Conservation (phyloP, 2,113 vertebrate species). For the Hypanus sabinus region DNA sequence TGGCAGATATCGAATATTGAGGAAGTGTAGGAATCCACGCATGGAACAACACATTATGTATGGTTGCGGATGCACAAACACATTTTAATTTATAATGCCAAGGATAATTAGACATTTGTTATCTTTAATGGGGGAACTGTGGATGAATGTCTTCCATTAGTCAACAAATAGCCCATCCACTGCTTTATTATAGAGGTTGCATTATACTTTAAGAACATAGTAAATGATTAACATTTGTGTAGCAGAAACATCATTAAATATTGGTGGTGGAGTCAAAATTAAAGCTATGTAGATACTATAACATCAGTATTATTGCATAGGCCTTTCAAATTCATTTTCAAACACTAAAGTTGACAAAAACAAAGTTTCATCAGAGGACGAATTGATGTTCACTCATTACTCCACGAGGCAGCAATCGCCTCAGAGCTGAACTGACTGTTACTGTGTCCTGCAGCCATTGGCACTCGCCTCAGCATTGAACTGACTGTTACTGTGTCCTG, state of each 20-base stretch:
- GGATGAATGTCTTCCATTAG: background rate
- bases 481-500: too few relatives aligned
- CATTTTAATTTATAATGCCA: background rate
- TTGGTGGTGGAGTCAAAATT: background rate
- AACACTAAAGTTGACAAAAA: background rate
- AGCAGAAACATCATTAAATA: background rate
- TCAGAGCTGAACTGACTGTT: too few relatives aligned
- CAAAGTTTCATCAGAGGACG: too few relatives aligned
- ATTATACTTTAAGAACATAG: background rate
- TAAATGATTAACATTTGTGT: background rate
- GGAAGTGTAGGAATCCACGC: background rate
- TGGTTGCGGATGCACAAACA: background rate
- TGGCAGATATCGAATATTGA: background rate
- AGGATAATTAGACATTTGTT: background rate
- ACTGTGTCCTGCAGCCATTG: too few relatives aligned
- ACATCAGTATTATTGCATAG: background rate
- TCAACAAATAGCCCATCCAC: background rate
- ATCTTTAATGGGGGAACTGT: background rate
- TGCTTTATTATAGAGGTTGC: background rate
- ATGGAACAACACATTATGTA: background rate
- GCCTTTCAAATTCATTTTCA: background rate
- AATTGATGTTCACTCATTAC: too few relatives aligned
- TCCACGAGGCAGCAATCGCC: too few relatives aligned
- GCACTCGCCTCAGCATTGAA: too few relatives aligned
- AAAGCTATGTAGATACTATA: background rate